Evolutionary conservation across 1,140 invertebrate species (phyloP), one percentile per base, ranked within the genome.

Genomic region (Musca vetustissima): DNA sequence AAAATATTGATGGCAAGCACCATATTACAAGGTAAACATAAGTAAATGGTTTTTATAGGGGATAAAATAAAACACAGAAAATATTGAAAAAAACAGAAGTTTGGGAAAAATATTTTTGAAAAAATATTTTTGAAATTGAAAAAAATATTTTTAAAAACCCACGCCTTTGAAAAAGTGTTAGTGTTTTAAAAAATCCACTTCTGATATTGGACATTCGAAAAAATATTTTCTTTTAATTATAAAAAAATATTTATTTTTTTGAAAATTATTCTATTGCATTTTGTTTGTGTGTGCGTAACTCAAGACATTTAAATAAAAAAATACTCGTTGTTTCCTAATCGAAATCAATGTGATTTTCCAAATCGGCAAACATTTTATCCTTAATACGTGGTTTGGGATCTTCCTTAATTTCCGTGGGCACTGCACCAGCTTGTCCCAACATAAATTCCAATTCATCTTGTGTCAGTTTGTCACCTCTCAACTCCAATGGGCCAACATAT

Each of bases 371-470:
- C 78, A 81, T 70, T 61, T 81, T 81, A 48, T 81, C 79, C 11
- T 73, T 73, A 50, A 81, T 81, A 64, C 80, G 77, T 0, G 88
- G 92, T 73, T 89, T 86, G 3, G 95, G 95, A 83, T 97, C 93
- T 73, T 92, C 90, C 74, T 89, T 92, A 14, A 98, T 89, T 57
- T 90, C 89, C 3, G 93, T 94, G 67, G 91, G 86, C 13, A 98
- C 85, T 4, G 94, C 96, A 64, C 92, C 93, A 15, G 85, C 87
- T 85, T 93, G 85, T 1, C 93, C 91, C 48, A 98, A 81, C 81
- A 97, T 89, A 87, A 90, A 98, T 83, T 98, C 96, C 55, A 98
- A 84, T 84, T 97, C 96, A 76, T 91, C 88, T 79, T 85, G 84
- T n/a, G 91, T 91, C 14, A 95, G 81, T 74, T 93, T 93, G 74